phyloP scores from a whole-genome alignment of 1,140 invertebrate genomes.

The Papilio polytes region DNA sequence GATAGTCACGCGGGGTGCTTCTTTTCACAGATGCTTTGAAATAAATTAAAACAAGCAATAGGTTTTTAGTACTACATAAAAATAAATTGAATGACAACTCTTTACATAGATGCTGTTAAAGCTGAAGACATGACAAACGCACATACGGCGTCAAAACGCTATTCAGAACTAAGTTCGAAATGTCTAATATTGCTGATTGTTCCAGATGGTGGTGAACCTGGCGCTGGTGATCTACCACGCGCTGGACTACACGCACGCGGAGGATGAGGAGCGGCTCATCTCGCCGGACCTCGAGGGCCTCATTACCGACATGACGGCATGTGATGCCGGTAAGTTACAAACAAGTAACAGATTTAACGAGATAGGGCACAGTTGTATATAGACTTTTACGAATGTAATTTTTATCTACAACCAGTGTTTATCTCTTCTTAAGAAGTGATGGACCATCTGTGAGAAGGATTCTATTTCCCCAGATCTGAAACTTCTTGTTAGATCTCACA shows the following conservation, averaged over 20 bases:
- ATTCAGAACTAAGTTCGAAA: background rate
- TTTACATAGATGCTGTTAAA: background rate
- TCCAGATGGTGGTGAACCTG: conserved; percentile 91
- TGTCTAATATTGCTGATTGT: conserved; percentile 49
- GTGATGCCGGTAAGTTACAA: conserved; percentile 57
- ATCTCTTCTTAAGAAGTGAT: background rate
- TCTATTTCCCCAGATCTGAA: too few relatives aligned
- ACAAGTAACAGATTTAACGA: too few relatives aligned
- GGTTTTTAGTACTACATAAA: background rate
- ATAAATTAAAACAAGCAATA: conserved; percentile 20
- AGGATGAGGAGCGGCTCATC: conserved; percentile 93
- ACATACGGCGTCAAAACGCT: too few relatives aligned
- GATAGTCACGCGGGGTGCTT: conserved; percentile 61
- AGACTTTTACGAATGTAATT: background rate
- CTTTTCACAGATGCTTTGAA: conserved; percentile 19
- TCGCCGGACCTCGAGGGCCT: conserved; percentile 93
- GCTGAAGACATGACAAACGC: too few relatives aligned
- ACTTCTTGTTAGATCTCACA: too few relatives aligned
- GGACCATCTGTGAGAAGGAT: background rate
- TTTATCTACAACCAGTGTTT: background rate
- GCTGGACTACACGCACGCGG: conserved; percentile 93
- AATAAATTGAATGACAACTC: background rate
- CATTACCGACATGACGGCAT: conserved; percentile 92
- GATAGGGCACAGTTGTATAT: background rate
- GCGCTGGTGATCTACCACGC: conserved; percentile 93